Evolutionary conservation across 2,797 vertebrate genomes (phyloP).

Genomic region (Channa striata): DNA sequence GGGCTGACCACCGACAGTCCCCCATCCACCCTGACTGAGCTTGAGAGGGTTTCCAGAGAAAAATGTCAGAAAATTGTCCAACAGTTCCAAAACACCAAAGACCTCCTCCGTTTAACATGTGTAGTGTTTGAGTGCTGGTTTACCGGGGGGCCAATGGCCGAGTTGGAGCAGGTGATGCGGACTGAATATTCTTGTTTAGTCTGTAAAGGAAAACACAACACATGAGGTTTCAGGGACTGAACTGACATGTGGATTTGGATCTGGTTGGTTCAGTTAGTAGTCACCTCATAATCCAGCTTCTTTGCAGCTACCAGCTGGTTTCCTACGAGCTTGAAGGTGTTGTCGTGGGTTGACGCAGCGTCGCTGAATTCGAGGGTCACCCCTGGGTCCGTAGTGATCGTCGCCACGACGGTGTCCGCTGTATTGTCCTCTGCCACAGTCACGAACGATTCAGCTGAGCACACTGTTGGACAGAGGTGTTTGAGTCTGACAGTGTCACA

Average conservation of each 20-base stretch:
- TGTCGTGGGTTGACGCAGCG: accelerated
- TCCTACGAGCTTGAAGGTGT: slow-evolving; percentile 38
- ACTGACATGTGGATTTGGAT: neutral
- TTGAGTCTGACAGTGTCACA: too few relatives aligned
- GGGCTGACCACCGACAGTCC: too few relatives aligned
- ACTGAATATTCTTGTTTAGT: accelerated
- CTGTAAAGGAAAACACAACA: slow-evolving; percentile 52
- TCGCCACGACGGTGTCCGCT: neutral
- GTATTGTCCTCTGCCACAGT: slow-evolving; percentile 53
- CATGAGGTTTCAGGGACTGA: neutral
- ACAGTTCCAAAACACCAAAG: too few relatives aligned
- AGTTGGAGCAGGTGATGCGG: accelerated
- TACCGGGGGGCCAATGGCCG: accelerated
- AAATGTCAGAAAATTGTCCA: too few relatives aligned
- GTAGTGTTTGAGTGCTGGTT: neutral
- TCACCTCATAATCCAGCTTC: slow-evolving; percentile 80
- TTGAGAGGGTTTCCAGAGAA: too few relatives aligned
- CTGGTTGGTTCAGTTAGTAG: neutral
- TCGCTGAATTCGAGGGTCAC: neutral
- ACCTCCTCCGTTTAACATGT: neutral
- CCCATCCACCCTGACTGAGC: too few relatives aligned
- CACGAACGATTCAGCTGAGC: accelerated
- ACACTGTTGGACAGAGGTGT: slow-evolving; percentile 53
- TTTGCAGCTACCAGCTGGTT: slow-evolving; percentile 3
- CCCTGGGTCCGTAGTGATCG: accelerated